Base-by-base conservation (phyloP, 2,113 vertebrate species). In the Lethenteron camtschaticum region DNA sequence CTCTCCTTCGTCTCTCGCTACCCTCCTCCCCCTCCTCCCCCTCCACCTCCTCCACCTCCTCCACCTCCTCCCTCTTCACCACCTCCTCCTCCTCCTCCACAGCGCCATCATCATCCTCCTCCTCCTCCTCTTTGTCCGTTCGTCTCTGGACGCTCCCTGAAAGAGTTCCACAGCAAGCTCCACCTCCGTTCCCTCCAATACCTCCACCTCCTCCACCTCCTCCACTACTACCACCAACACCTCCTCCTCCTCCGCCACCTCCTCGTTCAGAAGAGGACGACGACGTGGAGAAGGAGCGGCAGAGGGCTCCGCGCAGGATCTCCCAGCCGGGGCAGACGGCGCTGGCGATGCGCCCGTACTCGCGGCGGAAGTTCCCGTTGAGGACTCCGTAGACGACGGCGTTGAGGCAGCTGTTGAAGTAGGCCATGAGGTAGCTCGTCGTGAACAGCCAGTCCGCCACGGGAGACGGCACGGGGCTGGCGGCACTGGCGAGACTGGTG, bases 381-480 rank as follows among this genome's bases (percentile, higher is more conserved):
- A 86, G 76, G 69, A 75, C 82, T 1, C 85, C 84, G 11, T 86
- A 86, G 70, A 86, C 76, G 7, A 86, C 81, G 1, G 83, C 83
- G 3, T 86, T 86, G 71, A 86, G 79, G 74, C 84, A 85, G 78
- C 85, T 86, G 77, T 86, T 86, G 76, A 85, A 86, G 69, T 86
- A 86, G 3, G 85, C 84, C 83, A 85, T 85, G 71, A 86, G 85
- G 78, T 86, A 86, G 72, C 84, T 86, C 71, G 80, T 81, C 0
- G 81, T 83, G 75, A 86, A 86, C 41, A 86, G 79, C 85, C 84
- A 85, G 71, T 78, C 79, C 0, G 85, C 84, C 11, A 87, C 83
- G n/a, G 77, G 24, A 24, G 24, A 24, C 24, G 24, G 24, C 24
- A 3, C 24, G 24, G 24, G 24, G 3, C 24, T 4, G 3, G 24